Percentiles rank a stretch among this genome's conserved stretches.
Conservation (phyloP, 2,113 vertebrate species). For the Silurus asotus region DNA sequence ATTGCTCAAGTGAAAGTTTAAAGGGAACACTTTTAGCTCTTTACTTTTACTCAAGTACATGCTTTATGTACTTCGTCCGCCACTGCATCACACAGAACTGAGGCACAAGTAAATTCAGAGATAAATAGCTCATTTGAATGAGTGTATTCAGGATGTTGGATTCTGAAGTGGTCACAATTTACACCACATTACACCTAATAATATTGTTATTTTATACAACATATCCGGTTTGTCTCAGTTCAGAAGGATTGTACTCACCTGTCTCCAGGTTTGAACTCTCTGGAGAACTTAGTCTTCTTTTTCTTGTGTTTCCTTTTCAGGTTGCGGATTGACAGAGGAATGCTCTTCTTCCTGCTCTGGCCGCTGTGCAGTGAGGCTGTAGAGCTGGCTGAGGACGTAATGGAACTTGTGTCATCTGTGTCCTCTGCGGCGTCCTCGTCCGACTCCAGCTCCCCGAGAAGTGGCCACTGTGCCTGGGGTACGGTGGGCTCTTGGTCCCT, state of each 20-base stretch:
- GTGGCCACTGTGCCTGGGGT: constrained; percentile 66
- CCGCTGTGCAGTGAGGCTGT: constrained; percentile 92
- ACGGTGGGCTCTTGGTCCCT: constrained; percentile 46
- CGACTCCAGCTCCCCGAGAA: constrained; percentile 85
- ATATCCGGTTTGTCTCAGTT: no score
- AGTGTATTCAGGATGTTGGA: not conserved
- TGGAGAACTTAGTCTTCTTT: constrained; percentile 93
- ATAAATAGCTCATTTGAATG: not conserved
- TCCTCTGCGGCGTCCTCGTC: constrained; percentile 92
- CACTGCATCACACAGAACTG: not conserved
- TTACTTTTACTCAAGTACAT: no score
- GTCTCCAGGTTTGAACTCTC: constrained; percentile 94
- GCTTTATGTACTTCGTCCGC: not conserved
- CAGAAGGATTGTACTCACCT: constrained; percentile 70
- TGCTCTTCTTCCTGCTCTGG: constrained; percentile 86
- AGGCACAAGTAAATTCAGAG: not conserved
- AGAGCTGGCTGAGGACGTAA: constrained; percentile 95
- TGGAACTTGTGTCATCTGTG: constrained; percentile 93
- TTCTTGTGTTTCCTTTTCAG: constrained; percentile 97
- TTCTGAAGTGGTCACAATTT: not conserved
- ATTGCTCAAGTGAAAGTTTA: no score
- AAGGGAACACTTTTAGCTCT: no score
- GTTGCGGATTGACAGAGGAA: constrained; percentile 94
- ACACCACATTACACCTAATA: not conserved
- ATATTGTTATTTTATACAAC: no score